These are phyloP conservation scores for Aromia moschata DNA, from an alignment of 2,888 invertebrate species.

Conservation along the genomic window DNA sequence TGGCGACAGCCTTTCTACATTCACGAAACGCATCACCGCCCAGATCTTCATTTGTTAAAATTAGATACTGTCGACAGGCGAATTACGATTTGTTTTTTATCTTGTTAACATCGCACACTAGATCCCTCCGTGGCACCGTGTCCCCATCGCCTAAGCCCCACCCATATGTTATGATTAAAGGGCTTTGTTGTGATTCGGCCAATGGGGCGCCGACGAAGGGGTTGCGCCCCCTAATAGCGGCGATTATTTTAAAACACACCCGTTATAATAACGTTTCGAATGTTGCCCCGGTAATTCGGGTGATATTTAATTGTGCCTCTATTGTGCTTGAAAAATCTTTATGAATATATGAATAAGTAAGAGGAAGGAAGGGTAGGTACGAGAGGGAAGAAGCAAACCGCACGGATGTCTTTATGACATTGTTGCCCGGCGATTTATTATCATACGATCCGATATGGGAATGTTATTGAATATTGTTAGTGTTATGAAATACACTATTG, in stretches of 20 bases:
- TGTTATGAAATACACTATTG: neutral
- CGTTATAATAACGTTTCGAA: conserved; percentile 56
- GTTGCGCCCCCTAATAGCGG: conserved; percentile 43
- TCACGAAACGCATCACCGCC: neutral
- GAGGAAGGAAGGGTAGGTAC: conserved; percentile 29
- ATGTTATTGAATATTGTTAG: conserved; percentile 2
- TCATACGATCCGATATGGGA: conserved; percentile 37
- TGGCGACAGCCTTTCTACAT: neutral
- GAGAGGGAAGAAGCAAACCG: conserved; percentile 37
- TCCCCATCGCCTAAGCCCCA: conserved; percentile 43
- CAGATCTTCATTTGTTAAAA: conserved; percentile 36
- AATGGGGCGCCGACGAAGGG: conserved; percentile 41
- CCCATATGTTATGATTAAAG: conserved; percentile 52
- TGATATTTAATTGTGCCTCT: conserved; percentile 55
- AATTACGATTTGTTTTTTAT: conserved; percentile 43
- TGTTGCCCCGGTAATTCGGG: conserved; percentile 49
- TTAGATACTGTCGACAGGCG: conserved; percentile 38
- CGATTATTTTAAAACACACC: conserved; percentile 57
- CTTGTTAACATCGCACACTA: conserved; percentile 46
- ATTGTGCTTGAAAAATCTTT: conserved; percentile 53
- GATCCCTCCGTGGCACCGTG: conserved; percentile 37
- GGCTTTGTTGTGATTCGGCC: conserved; percentile 45
- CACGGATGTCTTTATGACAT: conserved; percentile 40
- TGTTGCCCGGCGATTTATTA: conserved; percentile 4
- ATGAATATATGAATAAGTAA: conserved; percentile 45